Evolutionary conservation across 2,888 invertebrate genomes (phyloP), one percentile per base, ranked within the genome.

Genomic region (Rhingia campestris): DNA sequence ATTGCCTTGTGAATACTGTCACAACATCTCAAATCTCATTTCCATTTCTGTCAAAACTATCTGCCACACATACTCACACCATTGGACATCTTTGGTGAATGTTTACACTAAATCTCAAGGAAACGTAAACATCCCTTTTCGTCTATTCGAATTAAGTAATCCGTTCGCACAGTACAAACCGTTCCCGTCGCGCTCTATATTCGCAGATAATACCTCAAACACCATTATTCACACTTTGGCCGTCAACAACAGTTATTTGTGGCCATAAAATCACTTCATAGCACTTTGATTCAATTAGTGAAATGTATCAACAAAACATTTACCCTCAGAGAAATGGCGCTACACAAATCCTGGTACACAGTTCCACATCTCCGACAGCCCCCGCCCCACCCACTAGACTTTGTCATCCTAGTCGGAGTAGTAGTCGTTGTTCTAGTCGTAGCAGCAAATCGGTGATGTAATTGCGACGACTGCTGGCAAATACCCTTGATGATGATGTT

Each of bases 251-350:
- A 59, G 59, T 75, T 67, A 75, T 75, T 75, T 75, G 66, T 54
- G 75, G 75, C 45, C 51, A 76, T 76, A 67, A 67, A 76, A 76
- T 69, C 75, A 76, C 59, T 76, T 67, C 53, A 53, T 67, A 59
- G 67, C 59, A 76, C 45, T 67, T 76, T 61, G 43, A 76, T 76
- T 76, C 67, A 76, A 67, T 76, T 76, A 76, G 67, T 67, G 61
- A 51, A 75, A 67, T 75, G 75, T 75, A 75, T 67, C 75, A 76
- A 67, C 75, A 76, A 76, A 58, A 39, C 47, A 61, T 67, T 76
- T 67, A 51, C 61, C 47, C 59, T 30, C 12, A 51, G 58, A 58
- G 66, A 51, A 75, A 59, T 41, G 14, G 74, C 39, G 67, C 47
- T 37, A 59, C 64, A 74, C 67, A 76, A 67, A 76, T 67, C 75